Percentiles rank a stretch among this genome's conserved stretches.
Evolutionary conservation across 2,113 vertebrate genomes (phyloP).

Genomic region (Nothobranchius kuhntae): DNA sequence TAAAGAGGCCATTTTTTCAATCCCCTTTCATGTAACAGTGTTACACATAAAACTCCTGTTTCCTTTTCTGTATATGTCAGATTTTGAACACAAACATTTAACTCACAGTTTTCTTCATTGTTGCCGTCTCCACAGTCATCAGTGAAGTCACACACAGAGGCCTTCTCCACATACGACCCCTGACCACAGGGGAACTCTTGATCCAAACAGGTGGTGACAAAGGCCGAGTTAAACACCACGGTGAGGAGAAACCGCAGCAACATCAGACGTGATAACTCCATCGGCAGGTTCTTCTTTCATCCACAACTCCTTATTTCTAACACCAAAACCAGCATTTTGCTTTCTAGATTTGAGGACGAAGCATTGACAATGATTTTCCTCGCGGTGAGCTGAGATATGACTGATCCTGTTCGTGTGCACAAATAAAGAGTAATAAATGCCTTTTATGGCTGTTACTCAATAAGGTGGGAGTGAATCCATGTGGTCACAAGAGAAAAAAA

Average conservation of each 20-base stretch:
- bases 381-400: slow-evolving; percentile 4
- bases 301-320: slow-evolving; percentile 1
- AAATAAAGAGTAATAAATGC: slow-evolving; percentile 66
- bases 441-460: slow-evolving; percentile 76
- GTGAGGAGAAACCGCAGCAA: slow-evolving; percentile 51
- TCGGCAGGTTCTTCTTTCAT: slow-evolving; percentile 36
- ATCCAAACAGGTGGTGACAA: slow-evolving; percentile 17
- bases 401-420: background rate
- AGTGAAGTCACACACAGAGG: slow-evolving; percentile 78
- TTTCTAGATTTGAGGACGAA: slow-evolving; percentile 5
- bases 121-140: slow-evolving; percentile 65
- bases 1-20: too few relatives aligned
- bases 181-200: slow-evolving; percentile 61
- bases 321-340: slow-evolving; percentile 26
- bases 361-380: background rate
- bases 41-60: background rate
- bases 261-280: slow-evolving; percentile 44
- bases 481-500: background rate
- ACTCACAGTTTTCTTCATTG: slow-evolving; percentile 83
- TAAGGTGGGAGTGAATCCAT: slow-evolving; percentile 6
- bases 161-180: slow-evolving; percentile 66
- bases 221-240: slow-evolving; percentile 25
- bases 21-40: too few relatives aligned
- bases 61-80: background rate
- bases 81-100: too few relatives aligned